Percentiles rank a stretch among this genome's conserved stretches.
These are phyloP conservation scores for Drosophila subsilvestris DNA, from an alignment of 2,888 invertebrate species.

Conservation along the genomic window DNA sequence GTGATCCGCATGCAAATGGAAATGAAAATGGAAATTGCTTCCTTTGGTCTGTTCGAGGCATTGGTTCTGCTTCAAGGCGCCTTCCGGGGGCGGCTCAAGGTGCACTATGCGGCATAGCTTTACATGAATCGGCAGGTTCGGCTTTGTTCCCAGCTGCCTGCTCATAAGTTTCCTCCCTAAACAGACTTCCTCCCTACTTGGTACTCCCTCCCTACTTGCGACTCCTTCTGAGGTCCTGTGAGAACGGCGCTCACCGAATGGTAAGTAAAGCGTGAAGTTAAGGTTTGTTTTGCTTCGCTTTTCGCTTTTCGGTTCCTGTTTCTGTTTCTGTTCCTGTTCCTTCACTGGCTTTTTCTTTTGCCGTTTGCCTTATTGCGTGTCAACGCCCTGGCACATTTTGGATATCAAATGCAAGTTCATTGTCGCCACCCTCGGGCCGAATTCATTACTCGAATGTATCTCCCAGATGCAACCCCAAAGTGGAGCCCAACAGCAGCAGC, in stretches of 20 bases:
- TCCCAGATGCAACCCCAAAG: constrained; percentile 72
- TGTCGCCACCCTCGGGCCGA: constrained; percentile 64
- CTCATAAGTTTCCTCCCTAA: constrained; percentile 27
- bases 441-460: constrained; percentile 65
- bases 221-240: constrained; percentile 40
- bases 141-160: constrained; percentile 36
- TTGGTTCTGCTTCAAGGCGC: constrained; percentile 69
- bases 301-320: constrained; percentile 15
- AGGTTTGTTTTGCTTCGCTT: constrained; percentile 26
- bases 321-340: not conserved
- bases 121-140: constrained; percentile 56
- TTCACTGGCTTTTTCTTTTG: not conserved
- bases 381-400: constrained; percentile 33
- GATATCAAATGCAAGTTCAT: constrained; percentile 54
- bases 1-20: no score
- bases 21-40: constrained; percentile 54
- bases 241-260: constrained; percentile 48
- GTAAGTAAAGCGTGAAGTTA: constrained; percentile 62
- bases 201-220: not conserved
- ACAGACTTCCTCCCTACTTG: not conserved
- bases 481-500: constrained; percentile 24
- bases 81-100: constrained; percentile 43
- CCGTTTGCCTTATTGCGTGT: constrained; percentile 31
- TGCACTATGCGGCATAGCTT: constrained; percentile 63
- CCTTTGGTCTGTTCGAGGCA: constrained; percentile 26